Evolutionary conservation across 2,113 vertebrate species (phyloP), one percentile per base, ranked within the genome.

Genomic region (Bubo scandiacus): DNA sequence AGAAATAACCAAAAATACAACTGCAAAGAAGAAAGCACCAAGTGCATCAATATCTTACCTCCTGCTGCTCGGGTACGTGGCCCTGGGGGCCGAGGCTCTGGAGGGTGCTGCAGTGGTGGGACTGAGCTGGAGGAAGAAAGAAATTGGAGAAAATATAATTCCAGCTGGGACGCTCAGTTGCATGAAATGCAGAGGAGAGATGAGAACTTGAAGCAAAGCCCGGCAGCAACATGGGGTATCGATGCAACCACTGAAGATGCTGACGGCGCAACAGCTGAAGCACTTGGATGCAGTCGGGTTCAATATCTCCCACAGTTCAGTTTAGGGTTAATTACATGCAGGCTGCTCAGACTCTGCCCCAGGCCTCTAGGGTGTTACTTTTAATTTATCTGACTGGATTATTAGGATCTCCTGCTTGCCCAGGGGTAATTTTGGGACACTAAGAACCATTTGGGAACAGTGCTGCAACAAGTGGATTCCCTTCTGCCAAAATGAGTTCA

Each of bases 21-120:
- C 5, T n/a, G 20, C 49, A 21, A 32, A 27, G 58, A n/a, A 19
- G 12, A 40, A 55, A 42, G 29, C 32, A 12, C n/a, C 9, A 0
- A 7, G n/a, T 6, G 27, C 15, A 29, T 20, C 22, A 17, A 19
- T 65, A 5, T 25, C n/a, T 73, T 12, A 29, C 54, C 43, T 77
- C 72, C 21, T 1, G 2, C n/a, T 36, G 52, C 22, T 21, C 2
- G 45, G n/a, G 54, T 12, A 22, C 8, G 0, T 2, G 17, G 59
- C 29, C 61, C 40, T 11, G 66, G 32, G 43, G 51, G 34, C 66
- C 0, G 1, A 49, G 51, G 49, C 20, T 54, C 55, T 34, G 23
- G 25, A 5, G 6, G 45, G 57, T 10, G 32, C 43, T 77, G 49
- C 36, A 9, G 52, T 8, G 71, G 12, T 32, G 23, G 32, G 19